Base-by-base conservation (phyloP, 2,888 invertebrate genomes). In the Torymus auratus region DNA sequence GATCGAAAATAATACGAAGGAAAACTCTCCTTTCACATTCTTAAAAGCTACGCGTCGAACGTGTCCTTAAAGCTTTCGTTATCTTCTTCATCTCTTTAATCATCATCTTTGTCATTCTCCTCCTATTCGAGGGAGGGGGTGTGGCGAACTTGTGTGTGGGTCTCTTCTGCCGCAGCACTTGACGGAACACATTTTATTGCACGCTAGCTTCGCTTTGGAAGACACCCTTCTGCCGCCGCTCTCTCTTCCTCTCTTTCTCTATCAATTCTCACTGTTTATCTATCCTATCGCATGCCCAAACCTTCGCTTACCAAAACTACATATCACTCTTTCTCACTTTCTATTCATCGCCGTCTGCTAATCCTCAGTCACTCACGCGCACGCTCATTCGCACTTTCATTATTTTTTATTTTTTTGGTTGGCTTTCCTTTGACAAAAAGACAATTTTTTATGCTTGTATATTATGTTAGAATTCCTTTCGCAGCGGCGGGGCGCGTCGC, bases 361-460 rank as follows among this genome's bases (percentile, higher is more conserved):
- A 28, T 28, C 28, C 50, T n/a, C 60, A 56, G 7, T 41, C 14
- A 64, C 28, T 5, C 50, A 56, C 71, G 20, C 78, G 20, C 73
- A 2, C 77, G 23, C 62, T 61, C 71, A 28, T 10, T 23, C 60
- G 58, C 58, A n/a, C 61, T 78, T 83, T 84, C 78, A 82, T 81
- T 77, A 82, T 83, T 83, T 83, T 77, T 80, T 78, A 55, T 82
- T 85, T 87, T 88, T 88, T 88, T 87, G 85, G 83, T 58, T 70
- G 85, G 74, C 83, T 86, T 85, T 86, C 86, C 86, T 85, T 82
- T 83, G 53, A 75, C 82, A 87, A 88, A 88, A 86, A 88, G 86
- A 85, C 84, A 86, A 86, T 88, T 87, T 28, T 85, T 64, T 70
- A 75, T 82, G 82, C 75, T 74, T 82, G 71, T 80, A 75, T 28